Evolutionary conservation across 2,888 invertebrate species (phyloP), one percentile per base, ranked within the genome.

Genomic region (Leistus spinibarbis): DNA sequence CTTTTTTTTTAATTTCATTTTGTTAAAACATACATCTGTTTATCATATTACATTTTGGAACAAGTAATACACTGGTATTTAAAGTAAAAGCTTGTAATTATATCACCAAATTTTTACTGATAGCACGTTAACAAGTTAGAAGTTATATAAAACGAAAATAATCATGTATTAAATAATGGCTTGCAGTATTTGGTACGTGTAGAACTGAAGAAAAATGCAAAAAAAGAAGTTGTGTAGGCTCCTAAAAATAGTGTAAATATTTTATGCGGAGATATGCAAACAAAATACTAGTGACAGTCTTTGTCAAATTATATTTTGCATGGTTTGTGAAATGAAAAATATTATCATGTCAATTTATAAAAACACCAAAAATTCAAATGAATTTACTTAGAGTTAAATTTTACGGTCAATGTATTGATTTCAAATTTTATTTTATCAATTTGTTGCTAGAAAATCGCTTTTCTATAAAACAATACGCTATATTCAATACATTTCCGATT

Each of bases 231-330:
- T 62, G 13, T 5, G 16, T 64, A 40, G 60, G 73, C 73, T 73
- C 73, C 73, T 73, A 73, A 24, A 53, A 10, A n/a, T 19, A 40
- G 73, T 73, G 73, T 73, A 67, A 67, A 73, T 72, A 53, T 66
- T 73, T 65, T 57, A 54, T 62, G 73, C 23, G 73, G 56, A 67
- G 60, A 73, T 66, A 16, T 62, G 66, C 64, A 72, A 72, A 71
- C 54, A 65, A 60, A 64, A 20, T 40, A 0, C 7, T 57, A 73
- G 62, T 67, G 67, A 62, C 73, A 73, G 73, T 67, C 40, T 57
- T 65, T 73, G 73, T 73, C 66, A 73, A 73, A 73, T 73, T 73
- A 67, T 65, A 56, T 73, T 40, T 24, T 73, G 73, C 67, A 57
- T 62, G 67, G 60, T 73, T 66, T 73, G 73, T 73, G 73, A 73